Evolutionary conservation across 2,888 invertebrate genomes (phyloP), one percentile per base, ranked within the genome.

Genomic region (Athrips mouffetella): DNA sequence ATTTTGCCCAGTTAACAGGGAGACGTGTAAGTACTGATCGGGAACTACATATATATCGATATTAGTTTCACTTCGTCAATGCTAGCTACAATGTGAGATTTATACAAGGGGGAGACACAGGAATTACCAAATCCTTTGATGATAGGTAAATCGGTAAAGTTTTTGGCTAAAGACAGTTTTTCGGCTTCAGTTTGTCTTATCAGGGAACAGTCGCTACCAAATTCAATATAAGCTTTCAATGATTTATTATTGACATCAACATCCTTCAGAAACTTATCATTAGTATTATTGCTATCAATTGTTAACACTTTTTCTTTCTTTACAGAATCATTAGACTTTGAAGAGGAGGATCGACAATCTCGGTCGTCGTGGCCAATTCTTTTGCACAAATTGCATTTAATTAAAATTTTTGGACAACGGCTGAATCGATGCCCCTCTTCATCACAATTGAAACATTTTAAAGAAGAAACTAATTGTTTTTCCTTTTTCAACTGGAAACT

Each of bases 41-140:
- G 3, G 3, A 8, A 44, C 44, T 30, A 44, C 44, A 16, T 10
- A n/a, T 3, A 44, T 13, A 3, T 16, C 15, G 5, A 44, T 18
- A 10, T 18, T 2, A 23, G 29, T 18, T 30, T 29, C 29, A 44
- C 30, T 29, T 44, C 44, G 18, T 44, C 44, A 10, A 30, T 16
- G 1, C 6, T 18, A 5, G 30, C 3, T 16, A 8, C 18, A n/a
- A 44, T n/a, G 4, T 16, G 1, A 3, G 16, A 5, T 30, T 30
- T 44, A n/a, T 30, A 44, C 3, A 44, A 30, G 3, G 44, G 44
- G 10, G 4, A 2, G 3, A 44, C 18, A 27, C 1, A 18, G 11
- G 29, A 29, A 30, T 44, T 44, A n/a, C 44, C 44, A 16, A 44
- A 44, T 2, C 44, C 44, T 18, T 16, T 44, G 3, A 44, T 30